phyloP scores from a whole-genome alignment of 2,888 invertebrate species.

The Steinernema carpocapsae region DNA sequence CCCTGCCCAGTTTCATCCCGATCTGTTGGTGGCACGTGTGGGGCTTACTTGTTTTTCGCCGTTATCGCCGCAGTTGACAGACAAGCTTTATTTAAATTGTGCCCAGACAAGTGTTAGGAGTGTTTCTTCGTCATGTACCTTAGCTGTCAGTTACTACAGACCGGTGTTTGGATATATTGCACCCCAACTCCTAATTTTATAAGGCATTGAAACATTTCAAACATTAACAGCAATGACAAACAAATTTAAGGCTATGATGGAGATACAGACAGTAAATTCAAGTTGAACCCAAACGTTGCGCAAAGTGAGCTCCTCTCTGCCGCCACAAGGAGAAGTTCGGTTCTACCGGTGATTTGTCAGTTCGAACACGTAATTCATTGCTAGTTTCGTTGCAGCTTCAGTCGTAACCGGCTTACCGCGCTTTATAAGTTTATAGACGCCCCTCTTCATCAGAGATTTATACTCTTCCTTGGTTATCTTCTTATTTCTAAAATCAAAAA shows the following conservation, averaged over 20 bases:
- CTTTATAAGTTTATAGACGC: constrained; percentile 38
- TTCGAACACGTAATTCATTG: constrained; percentile 29
- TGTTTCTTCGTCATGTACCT: too few relatives aligned
- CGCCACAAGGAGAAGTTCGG: background rate
- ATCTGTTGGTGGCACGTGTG: too few relatives aligned
- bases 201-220: too few relatives aligned
- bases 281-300: background rate
- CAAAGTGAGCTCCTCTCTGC: constrained; percentile 5
- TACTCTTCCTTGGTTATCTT: constrained; percentile 45
- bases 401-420: constrained; percentile 11
- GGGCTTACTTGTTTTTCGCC: too few relatives aligned
- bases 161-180: too few relatives aligned
- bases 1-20: too few relatives aligned
- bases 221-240: background rate
- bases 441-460: constrained; percentile 45
- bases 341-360: background rate
- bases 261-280: background rate
- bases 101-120: too few relatives aligned
- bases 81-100: too few relatives aligned
- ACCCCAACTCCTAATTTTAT: too few relatives aligned
- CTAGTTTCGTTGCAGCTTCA: constrained; percentile 20
- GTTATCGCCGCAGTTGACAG: too few relatives aligned
- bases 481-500: constrained; percentile 39
- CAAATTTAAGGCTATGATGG: constrained; percentile 14
- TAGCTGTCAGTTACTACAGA: too few relatives aligned